Base-by-base conservation (phyloP, 2,113 vertebrate species). In the Carassius gibelio region DNA sequence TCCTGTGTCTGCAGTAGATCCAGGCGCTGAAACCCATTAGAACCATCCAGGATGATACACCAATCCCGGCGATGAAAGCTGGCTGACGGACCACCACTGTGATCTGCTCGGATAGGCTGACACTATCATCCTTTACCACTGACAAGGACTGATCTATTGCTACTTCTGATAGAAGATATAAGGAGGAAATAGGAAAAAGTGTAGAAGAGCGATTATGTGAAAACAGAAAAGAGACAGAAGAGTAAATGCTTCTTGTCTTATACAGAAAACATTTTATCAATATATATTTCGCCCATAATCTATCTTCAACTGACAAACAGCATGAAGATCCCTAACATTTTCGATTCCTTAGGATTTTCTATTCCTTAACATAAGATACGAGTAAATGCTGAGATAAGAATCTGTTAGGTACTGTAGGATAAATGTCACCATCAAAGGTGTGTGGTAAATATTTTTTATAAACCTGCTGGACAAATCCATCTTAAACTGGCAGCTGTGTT, bases 61-160 rank as follows among this genome's bases (percentile, higher is more conserved):
- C 96, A 0, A 97, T 91, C 0, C 97, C 96, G 0, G 97, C 97
- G 0, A 99, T 97, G 90, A 99, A 99, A 80, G 97, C 96, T 0
- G 98, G 97, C 87, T 94, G 94, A 66, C 94, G 91, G 81, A 96
- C 92, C 59, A 99, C 92, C 1, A 89, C 93, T 0, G 96, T 94
- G 88, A 99, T 95, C 81, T 94, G 96, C 91, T 96, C 95, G 0
- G 94, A 94, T 86, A 98, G 64, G 81, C 94, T 95, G 83, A 92
- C 92, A 15, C 90, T 71, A 6, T 90, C 61, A 68, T 87, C 88
- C 48, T 89, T 93, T 83, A 88, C 86, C 89, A 80, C 91, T 0
- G 95, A 86, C n/a, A 93, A 90, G 0, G 92, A 93, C 75, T 80
- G 90, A 52, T 94, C 95, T 0, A 38, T 75, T 0, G 88, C 89